phyloP scores from a whole-genome alignment of 2,888 invertebrate species.

The Eilema griseolum region DNA sequence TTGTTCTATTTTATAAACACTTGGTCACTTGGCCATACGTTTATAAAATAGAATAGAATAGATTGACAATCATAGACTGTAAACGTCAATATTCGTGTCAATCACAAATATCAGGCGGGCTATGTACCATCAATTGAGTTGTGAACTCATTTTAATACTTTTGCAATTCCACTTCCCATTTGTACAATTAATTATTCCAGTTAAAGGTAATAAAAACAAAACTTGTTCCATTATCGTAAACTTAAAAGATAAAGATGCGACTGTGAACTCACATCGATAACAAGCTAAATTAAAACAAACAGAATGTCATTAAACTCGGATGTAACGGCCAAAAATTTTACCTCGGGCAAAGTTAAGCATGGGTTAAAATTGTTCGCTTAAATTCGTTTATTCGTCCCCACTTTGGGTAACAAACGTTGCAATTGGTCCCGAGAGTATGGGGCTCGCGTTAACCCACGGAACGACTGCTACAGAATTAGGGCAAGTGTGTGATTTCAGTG shows the following conservation, averaged over 20 bases:
- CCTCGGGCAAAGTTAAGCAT: constrained; percentile 71
- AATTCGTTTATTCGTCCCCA: constrained; percentile 80
- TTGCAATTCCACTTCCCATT: neutral
- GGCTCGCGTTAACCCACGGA: constrained; percentile 72
- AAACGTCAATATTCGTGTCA: too few relatives aligned
- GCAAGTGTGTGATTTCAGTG: constrained; percentile 57
- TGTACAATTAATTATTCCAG: neutral
- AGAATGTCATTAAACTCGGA: constrained; percentile 66
- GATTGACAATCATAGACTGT: too few relatives aligned
- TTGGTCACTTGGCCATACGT: too few relatives aligned
- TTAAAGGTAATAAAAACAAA: constrained; percentile 19
- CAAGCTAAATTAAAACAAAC: constrained; percentile 64
- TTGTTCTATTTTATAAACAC: too few relatives aligned
- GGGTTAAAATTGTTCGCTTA: constrained; percentile 82
- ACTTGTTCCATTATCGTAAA: constrained; percentile 23
- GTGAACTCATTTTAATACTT: neutral
- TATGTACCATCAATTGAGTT: too few relatives aligned
- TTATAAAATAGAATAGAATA: too few relatives aligned
- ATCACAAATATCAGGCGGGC: too few relatives aligned
- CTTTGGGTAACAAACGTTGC: constrained; percentile 71
- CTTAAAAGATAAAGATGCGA: constrained; percentile 22
- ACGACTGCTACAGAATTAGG: constrained; percentile 68
- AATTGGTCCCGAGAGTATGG: constrained; percentile 77
- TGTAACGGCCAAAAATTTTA: constrained; percentile 64
- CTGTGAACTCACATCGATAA: constrained; percentile 38